Base-by-base conservation (phyloP, 92 coral and sea anemone species). In the Nematostella vectensis region DNA sequence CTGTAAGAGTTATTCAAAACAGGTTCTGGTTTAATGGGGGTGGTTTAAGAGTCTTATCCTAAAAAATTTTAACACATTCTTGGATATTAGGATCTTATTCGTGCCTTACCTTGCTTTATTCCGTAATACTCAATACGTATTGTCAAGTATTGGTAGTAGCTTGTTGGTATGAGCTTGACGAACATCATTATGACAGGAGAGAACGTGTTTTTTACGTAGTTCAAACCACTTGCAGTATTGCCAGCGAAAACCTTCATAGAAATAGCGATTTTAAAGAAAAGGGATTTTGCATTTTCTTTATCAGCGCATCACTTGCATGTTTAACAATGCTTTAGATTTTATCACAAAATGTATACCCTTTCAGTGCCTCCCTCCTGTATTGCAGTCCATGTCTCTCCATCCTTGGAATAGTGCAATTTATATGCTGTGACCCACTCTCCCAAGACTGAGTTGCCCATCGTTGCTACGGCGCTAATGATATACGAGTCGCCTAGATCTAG, bases 351-450 rank as follows among this genome's bases (percentile, higher is more conserved):
- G 8, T 33, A 6, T 6, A 33, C 8, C 40, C 40, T 6, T 33
- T 33, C 15, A 33, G n/a, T n/a, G n/a, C 60, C 60, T 38, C 29
- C n/a, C 60, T 55, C 60, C 27, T 25, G 13, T 26, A 26, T 26
- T 12, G 11, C 6, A 4, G 42, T 25, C 60, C 60, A 55, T 15
- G 60, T 27, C 19, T 18, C 29, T 4, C 60, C 60, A 55, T 55
- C 40, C 60, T 4, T 25, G 1, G 60, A 55, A 20, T 27, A 55
- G 40, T n/a, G 17, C 27, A 55, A 1, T 3, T n/a, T 55, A 28
- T 25, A 55, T 2, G 60, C 13, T 28, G 33, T 29, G n/a, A 55
- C 40, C 40, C 42, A 54, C 40, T 54, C 59, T 11, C 17, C 27
- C 18, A 15, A 1, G 13, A 13, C n/a, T 17, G 15, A 25, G 51